Percentiles rank a stretch among this genome's conserved stretches.
Conservation (phyloP, 2,888 invertebrate species). For the Masnerella sp. region DNA sequence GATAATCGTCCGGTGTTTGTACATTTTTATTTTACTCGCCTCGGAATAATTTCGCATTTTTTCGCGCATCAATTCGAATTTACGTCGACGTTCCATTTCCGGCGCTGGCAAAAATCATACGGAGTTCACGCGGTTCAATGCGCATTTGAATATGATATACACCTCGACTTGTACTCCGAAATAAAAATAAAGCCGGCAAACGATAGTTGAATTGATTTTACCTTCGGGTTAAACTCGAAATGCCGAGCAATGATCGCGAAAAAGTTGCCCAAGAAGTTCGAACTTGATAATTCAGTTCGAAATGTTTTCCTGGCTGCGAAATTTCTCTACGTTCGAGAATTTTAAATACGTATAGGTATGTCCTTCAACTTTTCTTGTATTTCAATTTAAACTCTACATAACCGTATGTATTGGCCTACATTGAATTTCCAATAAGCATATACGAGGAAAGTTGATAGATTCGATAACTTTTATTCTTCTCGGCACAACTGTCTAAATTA, state of each 20-base stretch:
- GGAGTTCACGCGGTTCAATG: conserved; percentile 11
- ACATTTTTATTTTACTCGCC: too few relatives aligned
- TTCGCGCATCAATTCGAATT: conserved; percentile 19
- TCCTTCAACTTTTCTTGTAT: conserved; percentile 50
- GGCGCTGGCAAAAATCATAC: background rate
- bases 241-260: conserved; percentile 41
- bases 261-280: conserved; percentile 32
- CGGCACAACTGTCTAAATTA: background rate
- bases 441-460: conserved; percentile 29
- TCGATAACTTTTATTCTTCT: conserved; percentile 22
- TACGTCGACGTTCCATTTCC: conserved; percentile 25
- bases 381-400: conserved; percentile 38
- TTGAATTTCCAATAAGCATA: conserved; percentile 47
- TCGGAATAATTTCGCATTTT: conserved; percentile 16
- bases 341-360: conserved; percentile 47
- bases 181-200: conserved; percentile 40
- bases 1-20: conserved; percentile 33
- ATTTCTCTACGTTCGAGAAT: conserved; percentile 38
- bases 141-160: conserved; percentile 30
- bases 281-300: conserved; percentile 52
- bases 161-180: conserved; percentile 15
- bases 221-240: conserved; percentile 45
- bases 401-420: conserved; percentile 35
- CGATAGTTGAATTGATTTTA: conserved; percentile 46
- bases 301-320: conserved; percentile 47